Base-by-base conservation (phyloP, 2,113 vertebrate genomes). In the Sinosuthora webbiana region DNA sequence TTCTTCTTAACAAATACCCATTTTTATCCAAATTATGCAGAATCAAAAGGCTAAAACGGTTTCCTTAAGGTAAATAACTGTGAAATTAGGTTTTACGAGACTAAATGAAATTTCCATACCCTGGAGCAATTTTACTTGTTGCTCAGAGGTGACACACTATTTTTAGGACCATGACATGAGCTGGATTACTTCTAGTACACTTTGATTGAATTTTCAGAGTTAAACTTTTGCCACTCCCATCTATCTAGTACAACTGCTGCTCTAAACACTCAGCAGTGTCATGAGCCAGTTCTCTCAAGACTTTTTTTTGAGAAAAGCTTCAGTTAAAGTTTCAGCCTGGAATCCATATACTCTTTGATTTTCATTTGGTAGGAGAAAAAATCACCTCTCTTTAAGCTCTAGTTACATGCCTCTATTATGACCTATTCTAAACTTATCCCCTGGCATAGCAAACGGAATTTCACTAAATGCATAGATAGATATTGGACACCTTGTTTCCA, bases 401-500 rank as follows among this genome's bases (percentile, higher is more conserved):
- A 92, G 94, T 94, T 95, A 84, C 92, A 96, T 96, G 94, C 92
- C 87, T 96, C 76, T 93, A 94, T 94, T 96, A 95, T 88, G 94
- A 97, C 94, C 88, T 92, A 88, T 93, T 96, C 96, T 94, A 97
- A 97, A 95, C 96, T 96, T 97, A 97, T 96, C 96, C 89, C 89
- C 95, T 96, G 96, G 96, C 96, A 95, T 77, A 96, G 95, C 88
- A 89, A 91, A 76, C 31, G 96, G 97, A 96, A 97, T 95, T 75
- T 94, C 90, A 97, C 95, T 95, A 96, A 96, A 91, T 74, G 94
- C 97, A 96, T n/a, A 97, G 91, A 97, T 97, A 97, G 97, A 97
- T 94, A 97, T 94, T 90, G 96, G 96, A 97, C 96, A 95, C 96
- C 94, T 96, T 96, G 96, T 96, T 97, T 97, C 97, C 94, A 97